Conservation (phyloP, 1,140 invertebrate genomes). For the Saccostrea glomerata region DNA sequence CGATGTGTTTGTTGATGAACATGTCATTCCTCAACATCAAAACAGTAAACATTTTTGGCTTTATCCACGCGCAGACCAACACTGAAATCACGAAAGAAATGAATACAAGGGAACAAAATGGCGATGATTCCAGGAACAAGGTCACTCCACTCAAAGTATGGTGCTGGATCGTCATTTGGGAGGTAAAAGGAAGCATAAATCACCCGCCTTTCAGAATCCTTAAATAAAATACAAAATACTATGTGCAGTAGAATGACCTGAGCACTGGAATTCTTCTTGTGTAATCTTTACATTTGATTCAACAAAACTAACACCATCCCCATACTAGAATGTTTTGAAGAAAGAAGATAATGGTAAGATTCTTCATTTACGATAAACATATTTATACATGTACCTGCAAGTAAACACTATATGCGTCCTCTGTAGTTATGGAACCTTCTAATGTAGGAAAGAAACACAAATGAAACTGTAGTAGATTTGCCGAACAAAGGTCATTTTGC, state of each 20-base stretch:
- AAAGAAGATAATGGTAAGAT: too few relatives aligned
- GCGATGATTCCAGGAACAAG: neutral
- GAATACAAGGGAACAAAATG: conserved; percentile 11
- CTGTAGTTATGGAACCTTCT: conserved; percentile 23
- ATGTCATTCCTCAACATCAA: neutral
- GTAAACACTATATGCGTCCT: neutral
- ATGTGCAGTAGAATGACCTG: too few relatives aligned
- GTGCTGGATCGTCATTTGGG: neutral
- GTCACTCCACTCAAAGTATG: conserved; percentile 1
- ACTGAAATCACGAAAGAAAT: neutral
- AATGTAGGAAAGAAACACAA: neutral
- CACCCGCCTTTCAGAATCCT: conserved; percentile 1
- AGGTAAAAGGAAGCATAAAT: conserved; percentile 11
- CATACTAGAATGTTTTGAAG: too few relatives aligned
- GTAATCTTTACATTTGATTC: too few relatives aligned
- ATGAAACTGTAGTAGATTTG: neutral
- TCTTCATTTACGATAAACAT: too few relatives aligned
- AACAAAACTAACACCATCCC: too few relatives aligned
- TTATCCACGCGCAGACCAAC: conserved; percentile 3
- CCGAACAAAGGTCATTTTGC: too few relatives aligned
- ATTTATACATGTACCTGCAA: neutral
- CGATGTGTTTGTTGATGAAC: too few relatives aligned
- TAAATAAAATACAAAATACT: neutral
- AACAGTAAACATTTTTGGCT: neutral
- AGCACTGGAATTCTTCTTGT: too few relatives aligned